Base-by-base conservation (phyloP, 2,888 invertebrate genomes). In the Melieria omissa region DNA sequence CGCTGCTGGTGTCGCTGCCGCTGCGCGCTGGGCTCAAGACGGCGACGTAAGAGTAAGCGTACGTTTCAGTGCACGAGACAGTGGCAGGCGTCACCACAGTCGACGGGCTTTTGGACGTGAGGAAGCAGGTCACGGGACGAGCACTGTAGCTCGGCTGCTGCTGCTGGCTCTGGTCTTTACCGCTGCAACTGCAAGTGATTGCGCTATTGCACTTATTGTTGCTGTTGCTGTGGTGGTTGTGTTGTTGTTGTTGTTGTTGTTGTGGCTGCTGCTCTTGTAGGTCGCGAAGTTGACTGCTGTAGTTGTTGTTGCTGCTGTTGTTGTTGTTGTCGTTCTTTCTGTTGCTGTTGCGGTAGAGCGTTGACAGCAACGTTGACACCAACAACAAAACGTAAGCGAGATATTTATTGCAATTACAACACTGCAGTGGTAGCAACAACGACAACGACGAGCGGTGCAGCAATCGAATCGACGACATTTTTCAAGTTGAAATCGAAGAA, bases 401-500 rank as follows among this genome's bases (percentile, higher is more conserved):
- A 76, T 80, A 74, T 75, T 79, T 80, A 80, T 81, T 82, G 84
- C 84, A 83, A 84, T 83, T 82, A 85, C 80, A 80, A 84, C 82
- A 82, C 82, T 83, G 84, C 84, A 83, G 78, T 82, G 81, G 80
- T 81, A 84, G 85, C 84, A 84, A 82, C 85, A 84, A 84, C 84
- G 83, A 80, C 81, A 83, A 83, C 82, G 82, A 81, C 80, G 81
- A 80, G 69, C 61, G 61, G 69, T 79, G 77, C 78, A 81, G 80
- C 75, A 82, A 82, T 80, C 80, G 84, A 80, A 81, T 84, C 85
- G 84, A 84, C 84, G 85, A 84, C 84, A 84, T 84, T 84, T 84
- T 84, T 84, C 84, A 84, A 84, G 81, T 85, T 85, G 83, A 84
- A 84, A 84, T 85, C 84, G 81, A 85, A 84, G 82, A 82, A 84